Evolutionary conservation across 2,113 vertebrate species (phyloP).

Genomic region (Ibidorhyncha struthersii): DNA sequence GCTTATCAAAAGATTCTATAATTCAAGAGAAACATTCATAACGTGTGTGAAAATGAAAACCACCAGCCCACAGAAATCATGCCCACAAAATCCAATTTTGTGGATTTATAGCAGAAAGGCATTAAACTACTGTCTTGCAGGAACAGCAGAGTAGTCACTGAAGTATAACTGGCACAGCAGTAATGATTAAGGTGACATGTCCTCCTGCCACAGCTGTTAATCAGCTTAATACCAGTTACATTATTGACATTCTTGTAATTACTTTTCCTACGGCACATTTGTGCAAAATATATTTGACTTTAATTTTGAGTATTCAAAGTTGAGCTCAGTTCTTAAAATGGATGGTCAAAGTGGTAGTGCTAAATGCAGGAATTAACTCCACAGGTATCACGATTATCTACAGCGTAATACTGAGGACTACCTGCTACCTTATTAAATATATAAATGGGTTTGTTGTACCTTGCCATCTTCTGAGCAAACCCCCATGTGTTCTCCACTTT

Average conservation of each 20-base stretch:
- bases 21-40: conserved; percentile 83
- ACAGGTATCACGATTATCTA: neutral
- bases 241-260: conserved; percentile 83
- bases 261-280: conserved; percentile 77
- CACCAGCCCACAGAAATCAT: conserved; percentile 79
- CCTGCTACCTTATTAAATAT: neutral
- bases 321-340: conserved; percentile 37
- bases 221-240: conserved; percentile 80
- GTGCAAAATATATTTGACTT: conserved; percentile 76
- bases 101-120: conserved; percentile 82
- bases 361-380: neutral
- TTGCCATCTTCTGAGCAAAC: conserved; percentile 99
- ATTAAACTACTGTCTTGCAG: conserved; percentile 76
- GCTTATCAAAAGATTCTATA: conserved; percentile 85
- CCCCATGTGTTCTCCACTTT: conserved; percentile 95
- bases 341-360: neutral
- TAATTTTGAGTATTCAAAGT: conserved; percentile 71
- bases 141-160: conserved; percentile 73
- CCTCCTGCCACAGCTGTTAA: conserved; percentile 78
- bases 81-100: conserved; percentile 83
- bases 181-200: conserved; percentile 78
- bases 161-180: conserved; percentile 76
- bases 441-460: conserved; percentile 71
- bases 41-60: conserved; percentile 79
- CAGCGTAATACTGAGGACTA: neutral